These are phyloP conservation scores for Trichogramma dendrolimi DNA, from an alignment of 2,888 invertebrate genomes.

Conservation along the genomic window DNA sequence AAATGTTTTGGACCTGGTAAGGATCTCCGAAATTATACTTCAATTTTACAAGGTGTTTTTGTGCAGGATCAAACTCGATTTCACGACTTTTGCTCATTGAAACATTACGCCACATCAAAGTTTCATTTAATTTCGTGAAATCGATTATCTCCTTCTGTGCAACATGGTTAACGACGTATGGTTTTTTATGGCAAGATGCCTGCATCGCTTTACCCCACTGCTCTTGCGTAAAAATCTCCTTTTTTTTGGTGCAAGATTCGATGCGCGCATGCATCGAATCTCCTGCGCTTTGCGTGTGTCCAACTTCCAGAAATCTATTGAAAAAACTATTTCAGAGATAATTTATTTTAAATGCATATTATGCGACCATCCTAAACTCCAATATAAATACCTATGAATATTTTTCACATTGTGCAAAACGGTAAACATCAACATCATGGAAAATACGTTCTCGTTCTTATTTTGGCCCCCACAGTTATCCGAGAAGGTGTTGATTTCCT, in stretches of 20 bases:
- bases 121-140: too few relatives aligned
- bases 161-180: not conserved
- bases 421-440: too few relatives aligned
- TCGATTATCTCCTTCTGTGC: too few relatives aligned
- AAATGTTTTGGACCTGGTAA: too few relatives aligned
- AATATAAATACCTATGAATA: too few relatives aligned
- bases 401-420: too few relatives aligned
- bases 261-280: slow-evolving; percentile 15
- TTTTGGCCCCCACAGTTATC: slow-evolving; percentile 3
- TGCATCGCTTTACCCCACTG: not conserved
- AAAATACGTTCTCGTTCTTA: not conserved
- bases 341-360: slow-evolving; percentile 1
- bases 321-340: not conserved
- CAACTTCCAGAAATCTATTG: slow-evolving; percentile 13
- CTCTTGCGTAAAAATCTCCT: slow-evolving; percentile 2
- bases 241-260: not conserved
- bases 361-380: not conserved
- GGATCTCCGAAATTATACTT: too few relatives aligned
- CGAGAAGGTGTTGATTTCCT: not conserved
- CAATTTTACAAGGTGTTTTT: too few relatives aligned
- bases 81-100: too few relatives aligned
- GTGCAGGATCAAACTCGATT: too few relatives aligned
- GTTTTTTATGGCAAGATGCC: not conserved
- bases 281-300: slow-evolving; percentile 12
- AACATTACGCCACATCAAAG: too few relatives aligned